phyloP scores from a whole-genome alignment of 1,140 invertebrate species.

The Sipha flava region DNA sequence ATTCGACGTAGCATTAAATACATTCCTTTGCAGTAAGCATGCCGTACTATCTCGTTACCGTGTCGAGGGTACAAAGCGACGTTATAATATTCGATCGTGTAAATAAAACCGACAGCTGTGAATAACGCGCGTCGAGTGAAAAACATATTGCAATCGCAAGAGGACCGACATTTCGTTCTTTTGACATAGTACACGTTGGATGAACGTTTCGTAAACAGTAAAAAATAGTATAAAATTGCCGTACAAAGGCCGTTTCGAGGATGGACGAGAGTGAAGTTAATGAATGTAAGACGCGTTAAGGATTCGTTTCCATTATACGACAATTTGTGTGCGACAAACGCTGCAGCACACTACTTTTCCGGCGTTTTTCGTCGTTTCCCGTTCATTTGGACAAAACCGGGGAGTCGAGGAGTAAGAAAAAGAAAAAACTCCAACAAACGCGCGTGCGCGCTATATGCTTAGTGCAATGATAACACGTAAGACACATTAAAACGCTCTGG shows the following conservation, averaged over 20 bases:
- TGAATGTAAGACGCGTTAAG: neutral
- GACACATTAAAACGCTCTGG: neutral
- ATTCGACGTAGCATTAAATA: too few species aligned
- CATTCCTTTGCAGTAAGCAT: neutral
- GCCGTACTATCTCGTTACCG: too few species aligned
- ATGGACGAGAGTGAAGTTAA: neutral
- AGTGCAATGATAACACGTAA: neutral
- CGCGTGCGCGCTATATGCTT: too few species aligned
- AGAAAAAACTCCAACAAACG: too few species aligned
- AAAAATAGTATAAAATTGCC: neutral
- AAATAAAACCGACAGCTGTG: neutral
- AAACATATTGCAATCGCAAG: neutral
- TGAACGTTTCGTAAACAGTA: neutral
- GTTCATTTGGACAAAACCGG: neutral
- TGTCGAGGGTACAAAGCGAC: neutral
- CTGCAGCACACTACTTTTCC: neutral
- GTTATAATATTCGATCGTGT: neutral
- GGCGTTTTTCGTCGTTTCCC: neutral
- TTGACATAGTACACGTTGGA: neutral
- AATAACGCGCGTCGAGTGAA: neutral
- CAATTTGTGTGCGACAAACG: too few species aligned
- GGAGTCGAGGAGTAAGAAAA: too few species aligned
- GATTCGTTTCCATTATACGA: neutral
- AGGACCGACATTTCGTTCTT: neutral
- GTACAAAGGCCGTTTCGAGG: neutral